phyloP scores from a whole-genome alignment of 2,888 invertebrate species.

The Busseola fusca region DNA sequence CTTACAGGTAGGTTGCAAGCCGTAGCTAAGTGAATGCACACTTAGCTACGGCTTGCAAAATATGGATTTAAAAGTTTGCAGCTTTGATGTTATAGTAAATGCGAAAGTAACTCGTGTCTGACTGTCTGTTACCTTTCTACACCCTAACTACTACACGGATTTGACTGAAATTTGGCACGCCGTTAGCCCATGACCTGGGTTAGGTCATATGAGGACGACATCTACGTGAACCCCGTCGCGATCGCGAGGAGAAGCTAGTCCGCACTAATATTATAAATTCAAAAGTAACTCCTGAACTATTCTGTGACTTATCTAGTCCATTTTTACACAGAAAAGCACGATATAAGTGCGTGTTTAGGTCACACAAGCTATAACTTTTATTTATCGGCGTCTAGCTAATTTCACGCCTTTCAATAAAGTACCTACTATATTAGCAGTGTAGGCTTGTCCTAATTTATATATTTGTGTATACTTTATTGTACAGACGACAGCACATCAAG shows the following conservation, averaged over 20 bases:
- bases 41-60: background rate
- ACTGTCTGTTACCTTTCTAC: background rate
- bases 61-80: no score
- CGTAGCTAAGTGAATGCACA: no score
- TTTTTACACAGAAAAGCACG: background rate
- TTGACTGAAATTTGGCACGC: background rate
- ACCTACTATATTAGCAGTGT: background rate
- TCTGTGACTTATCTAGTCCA: background rate
- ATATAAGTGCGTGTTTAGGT: background rate
- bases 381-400: background rate
- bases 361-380: background rate
- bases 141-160: background rate
- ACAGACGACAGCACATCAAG: no score
- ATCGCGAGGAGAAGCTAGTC: background rate
- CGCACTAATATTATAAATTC: background rate
- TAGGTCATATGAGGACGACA: background rate
- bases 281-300: background rate
- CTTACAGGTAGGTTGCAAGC: background rate
- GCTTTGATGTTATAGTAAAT: background rate
- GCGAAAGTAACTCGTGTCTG: background rate
- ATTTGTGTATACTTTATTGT: no score
- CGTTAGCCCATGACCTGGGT: background rate
- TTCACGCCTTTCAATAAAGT: background rate
- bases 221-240: background rate
- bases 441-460: slow-evolving; percentile 5